Base-by-base conservation (phyloP, 2,797 vertebrate species). In the Adelosebastes latens region DNA sequence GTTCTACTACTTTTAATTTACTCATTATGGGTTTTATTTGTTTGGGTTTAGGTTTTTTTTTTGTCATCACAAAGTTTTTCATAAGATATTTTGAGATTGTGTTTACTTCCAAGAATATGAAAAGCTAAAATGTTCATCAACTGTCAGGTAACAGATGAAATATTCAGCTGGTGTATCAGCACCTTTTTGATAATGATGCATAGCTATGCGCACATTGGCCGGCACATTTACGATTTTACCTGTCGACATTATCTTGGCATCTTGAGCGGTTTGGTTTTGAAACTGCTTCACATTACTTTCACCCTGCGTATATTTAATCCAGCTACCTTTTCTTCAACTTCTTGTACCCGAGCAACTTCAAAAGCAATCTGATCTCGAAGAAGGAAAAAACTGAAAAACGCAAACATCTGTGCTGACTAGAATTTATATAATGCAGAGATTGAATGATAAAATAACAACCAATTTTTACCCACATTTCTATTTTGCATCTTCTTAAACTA, bases 331-430 rank as follows among this genome's bases (percentile, higher is more conserved):
- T 72, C 52, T 36, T 59, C 42, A 60, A 52, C 20, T 27, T 68
- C 11, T 61, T 62, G 7, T 27, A 31, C 39, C 68, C 8, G 3
- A 25, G 8, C 9, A 71, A 79, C 55, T 63, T 72, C 32, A 82
- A 82, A 82, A 62, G 29, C 61, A 83, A 55, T 62, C 20, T 56
- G 60, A 71, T 67, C 64, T 73, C 24, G 13, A 25, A 66, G n/a
- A 22, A 24, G 5, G 8, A 49, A 65, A 22, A n/a, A 72, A 10
- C 4, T 1, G 8, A 72, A 80, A 77, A 81, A 70, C 39, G 29
- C 55, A 75, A 79, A 86, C 55, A 91, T 77, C 79, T 83, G 32
- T 61, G 61, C 52, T n/a, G 58, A 52, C 67, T 68, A 29, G n/a
- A 79, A 61, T 68, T 72, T 64, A 75, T 63, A 56, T 72, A 55